Percentiles rank a stretch among this genome's conserved stretches.
These are phyloP conservation scores for Azemiops feae DNA, from an alignment of 2,113 vertebrate genomes.

Conservation along the genomic window DNA sequence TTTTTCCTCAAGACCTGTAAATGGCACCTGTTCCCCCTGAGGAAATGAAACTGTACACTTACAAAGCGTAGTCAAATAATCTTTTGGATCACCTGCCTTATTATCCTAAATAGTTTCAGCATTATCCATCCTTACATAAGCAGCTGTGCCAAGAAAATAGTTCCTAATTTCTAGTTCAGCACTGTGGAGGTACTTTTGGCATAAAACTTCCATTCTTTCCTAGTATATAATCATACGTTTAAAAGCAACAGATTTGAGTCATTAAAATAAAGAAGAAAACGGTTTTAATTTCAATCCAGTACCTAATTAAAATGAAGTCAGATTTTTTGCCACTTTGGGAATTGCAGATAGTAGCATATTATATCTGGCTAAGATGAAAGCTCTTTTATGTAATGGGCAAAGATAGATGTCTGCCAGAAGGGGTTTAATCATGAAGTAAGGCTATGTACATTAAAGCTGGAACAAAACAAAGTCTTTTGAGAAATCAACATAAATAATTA, in stretches of 20 bases:
- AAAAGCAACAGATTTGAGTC: not conserved
- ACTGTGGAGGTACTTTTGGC: not conserved
- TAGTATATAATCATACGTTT: not conserved
- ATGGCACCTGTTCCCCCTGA: not conserved
- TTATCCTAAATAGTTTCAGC: not conserved
- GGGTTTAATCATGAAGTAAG: not conserved
- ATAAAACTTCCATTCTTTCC: rapidly evolving
- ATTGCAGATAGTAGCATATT: not conserved
- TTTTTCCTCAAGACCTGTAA: not conserved
- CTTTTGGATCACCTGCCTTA: rapidly evolving
- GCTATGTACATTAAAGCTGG: not conserved
- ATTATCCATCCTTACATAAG: not conserved
- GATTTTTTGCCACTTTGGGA: not conserved
- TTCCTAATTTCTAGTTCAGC: not conserved
- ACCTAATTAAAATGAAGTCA: not conserved
- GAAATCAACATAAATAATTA: not conserved
- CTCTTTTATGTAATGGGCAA: not conserved
- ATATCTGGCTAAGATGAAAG: not conserved
- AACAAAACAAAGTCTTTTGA: not conserved
- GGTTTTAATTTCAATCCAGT: not conserved
- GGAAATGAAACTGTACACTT: not conserved
- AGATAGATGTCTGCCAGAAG: not conserved
- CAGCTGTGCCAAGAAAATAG: not conserved
- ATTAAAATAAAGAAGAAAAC: not conserved
- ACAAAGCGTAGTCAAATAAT: not conserved